Evolutionary conservation across 2,797 vertebrate species (phyloP), one percentile per base, ranked within the genome.

Genomic region (Melanotaenia boesemani): DNA sequence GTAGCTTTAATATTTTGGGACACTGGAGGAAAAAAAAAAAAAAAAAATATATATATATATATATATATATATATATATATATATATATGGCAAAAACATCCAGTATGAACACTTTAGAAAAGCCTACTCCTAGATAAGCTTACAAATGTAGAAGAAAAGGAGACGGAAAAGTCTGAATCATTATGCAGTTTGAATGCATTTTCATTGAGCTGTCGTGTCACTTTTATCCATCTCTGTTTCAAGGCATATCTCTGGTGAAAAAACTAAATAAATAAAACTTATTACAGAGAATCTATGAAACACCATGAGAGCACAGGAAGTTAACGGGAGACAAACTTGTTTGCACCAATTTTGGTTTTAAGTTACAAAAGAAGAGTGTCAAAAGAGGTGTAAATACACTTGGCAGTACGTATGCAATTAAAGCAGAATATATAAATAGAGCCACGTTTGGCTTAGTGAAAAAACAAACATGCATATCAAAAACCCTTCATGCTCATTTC

Each of bases 391-490:
- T 85, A 79, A 86, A 89, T 80, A 90, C 88, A 92, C 89, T 91
- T 91, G 93, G 90, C 93, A 93, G 91, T 93, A 90, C 67, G 80
- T 86, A 83, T 81, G 87, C 81, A 87, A 82, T 88, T 84, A 90
- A 90, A 84, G 87, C 81, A 70, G 82, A 91, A 88, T 93, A 94
- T 93, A 94, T 85, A 94, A 94, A 93, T 91, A 93, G 32, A 90
- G 81, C 89, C 87, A 60, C 60, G 39, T 81, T 72, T 66, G 86
- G 91, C 84, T 81, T 68, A 34, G 82, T 90, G 87, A 81, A 88
- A 90, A 89, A 93, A 80, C 41, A 70, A 89, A 81, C 86, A 90
- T 91, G 88, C 90, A 90, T 92, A 94, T 89, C 82, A 93, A 93
- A 93, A 94, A 88, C 66, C 81, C 72, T 82, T 88, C 81, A 85